Evolutionary conservation across 2,797 vertebrate species (phyloP).

Genomic region (Poecilia gillii): DNA sequence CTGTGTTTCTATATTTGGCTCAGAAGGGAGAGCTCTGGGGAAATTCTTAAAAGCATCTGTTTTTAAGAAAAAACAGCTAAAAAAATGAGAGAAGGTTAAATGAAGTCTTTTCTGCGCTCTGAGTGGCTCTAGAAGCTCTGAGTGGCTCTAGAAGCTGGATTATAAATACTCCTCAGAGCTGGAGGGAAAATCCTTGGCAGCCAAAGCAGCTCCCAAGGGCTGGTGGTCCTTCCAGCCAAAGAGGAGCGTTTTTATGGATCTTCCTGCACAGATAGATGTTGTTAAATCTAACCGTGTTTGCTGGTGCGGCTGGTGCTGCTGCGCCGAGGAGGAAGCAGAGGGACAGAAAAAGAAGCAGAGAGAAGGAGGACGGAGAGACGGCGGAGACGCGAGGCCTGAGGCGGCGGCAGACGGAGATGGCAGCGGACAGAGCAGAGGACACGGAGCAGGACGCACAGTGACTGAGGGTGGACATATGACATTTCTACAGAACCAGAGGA

Average conservation of each 20-base stretch:
- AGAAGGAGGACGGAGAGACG: slow-evolving; percentile 15
- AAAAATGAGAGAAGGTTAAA: not conserved
- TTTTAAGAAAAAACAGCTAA: not conserved
- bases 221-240: not conserved
- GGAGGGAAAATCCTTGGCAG: slow-evolving; percentile 26
- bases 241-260: not conserved
- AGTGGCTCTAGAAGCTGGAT: slow-evolving; percentile 32
- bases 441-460: slow-evolving; percentile 15
- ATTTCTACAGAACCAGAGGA: slow-evolving; percentile 10
- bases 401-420: slow-evolving; percentile 44
- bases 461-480: slow-evolving; percentile 12
- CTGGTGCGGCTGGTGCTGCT: slow-evolving; percentile 11
- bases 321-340: not conserved
- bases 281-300: not conserved
- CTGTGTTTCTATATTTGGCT: not conserved
- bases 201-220: slow-evolving; percentile 14
- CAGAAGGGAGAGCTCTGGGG: not conserved
- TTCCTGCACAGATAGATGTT: slow-evolving; percentile 11
- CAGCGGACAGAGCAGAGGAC: slow-evolving; percentile 47
- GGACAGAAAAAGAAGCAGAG: slow-evolving; percentile 11
- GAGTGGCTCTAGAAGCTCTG: slow-evolving; percentile 31
- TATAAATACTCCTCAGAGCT: slow-evolving; percentile 51
- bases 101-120: slow-evolving; percentile 20
- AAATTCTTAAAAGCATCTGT: not conserved
- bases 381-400: slow-evolving; percentile 5